These are phyloP conservation scores for Aspidiotus rigidus DNA, from an alignment of 2,888 invertebrate genomes.

Conservation along the genomic window DNA sequence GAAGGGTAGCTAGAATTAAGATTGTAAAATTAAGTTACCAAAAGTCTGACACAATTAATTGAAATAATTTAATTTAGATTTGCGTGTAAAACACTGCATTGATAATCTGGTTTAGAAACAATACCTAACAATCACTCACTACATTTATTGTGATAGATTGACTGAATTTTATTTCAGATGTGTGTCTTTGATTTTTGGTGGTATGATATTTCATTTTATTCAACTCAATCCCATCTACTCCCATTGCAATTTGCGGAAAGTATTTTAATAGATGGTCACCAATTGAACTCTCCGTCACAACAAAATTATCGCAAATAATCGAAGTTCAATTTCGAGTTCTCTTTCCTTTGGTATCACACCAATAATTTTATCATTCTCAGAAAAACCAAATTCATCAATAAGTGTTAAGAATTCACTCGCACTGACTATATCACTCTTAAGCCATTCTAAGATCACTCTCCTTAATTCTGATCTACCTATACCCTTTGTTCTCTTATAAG, in stretches of 20 bases:
- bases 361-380: not conserved
- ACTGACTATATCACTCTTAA: not conserved
- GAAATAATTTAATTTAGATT: too few relatives aligned
- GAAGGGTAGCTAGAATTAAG: too few relatives aligned
- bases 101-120: too few relatives aligned
- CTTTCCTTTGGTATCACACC: not conserved
- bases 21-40: too few relatives aligned
- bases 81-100: too few relatives aligned
- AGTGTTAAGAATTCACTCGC: not conserved
- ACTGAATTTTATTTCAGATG: not conserved
- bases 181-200: not conserved
- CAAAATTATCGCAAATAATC: slow-evolving; percentile 10
- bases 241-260: slow-evolving; percentile 6
- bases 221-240: not conserved
- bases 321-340: not conserved
- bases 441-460: not conserved
- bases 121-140: too few relatives aligned
- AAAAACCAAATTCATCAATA: not conserved
- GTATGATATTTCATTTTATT: not conserved
- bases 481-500: not conserved
- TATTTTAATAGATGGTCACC: not conserved
- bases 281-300: not conserved
- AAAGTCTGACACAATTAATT: too few relatives aligned
- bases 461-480: not conserved
- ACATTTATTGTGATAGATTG: not conserved